These are phyloP conservation scores for Baryphthengus martii DNA, from an alignment of 2,113 vertebrate species.

Conservation along the genomic window DNA sequence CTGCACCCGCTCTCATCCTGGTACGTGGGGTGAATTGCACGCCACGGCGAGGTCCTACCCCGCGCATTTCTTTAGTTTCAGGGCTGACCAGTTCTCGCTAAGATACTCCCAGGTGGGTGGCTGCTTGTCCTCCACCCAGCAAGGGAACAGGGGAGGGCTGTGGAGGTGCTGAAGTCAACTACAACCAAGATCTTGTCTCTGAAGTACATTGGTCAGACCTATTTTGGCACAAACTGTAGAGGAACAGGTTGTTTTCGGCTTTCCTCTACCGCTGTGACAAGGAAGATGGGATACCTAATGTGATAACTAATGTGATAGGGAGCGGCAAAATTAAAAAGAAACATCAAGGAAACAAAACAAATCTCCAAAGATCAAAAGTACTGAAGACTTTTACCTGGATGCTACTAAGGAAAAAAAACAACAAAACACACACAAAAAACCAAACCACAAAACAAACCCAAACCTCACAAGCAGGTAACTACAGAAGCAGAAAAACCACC, in stretches of 20 bases:
- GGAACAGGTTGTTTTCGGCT: neutral
- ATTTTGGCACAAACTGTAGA: neutral
- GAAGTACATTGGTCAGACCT: neutral
- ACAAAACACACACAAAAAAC: neutral
- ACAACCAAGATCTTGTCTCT: neutral
- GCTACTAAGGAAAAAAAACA: neutral
- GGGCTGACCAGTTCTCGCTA: neutral
- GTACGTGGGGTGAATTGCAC: accelerated
- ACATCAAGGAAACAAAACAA: neutral
- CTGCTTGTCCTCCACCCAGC: neutral
- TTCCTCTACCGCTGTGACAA: neutral
- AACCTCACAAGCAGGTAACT: too few species aligned
- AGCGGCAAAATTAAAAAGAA: neutral
- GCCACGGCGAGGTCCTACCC: accelerated
- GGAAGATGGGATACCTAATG: neutral
- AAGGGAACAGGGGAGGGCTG: neutral
- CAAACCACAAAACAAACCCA: neutral
- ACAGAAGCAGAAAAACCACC: neutral
- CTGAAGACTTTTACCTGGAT: neutral
- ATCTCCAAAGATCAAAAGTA: neutral
- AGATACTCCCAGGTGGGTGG: neutral
- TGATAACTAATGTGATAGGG: neutral
- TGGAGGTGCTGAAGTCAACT: neutral
- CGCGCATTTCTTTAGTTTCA: accelerated
- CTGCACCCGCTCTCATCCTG: neutral